phyloP scores from a whole-genome alignment of 1,140 invertebrate species.

The Telenomus remus region DNA sequence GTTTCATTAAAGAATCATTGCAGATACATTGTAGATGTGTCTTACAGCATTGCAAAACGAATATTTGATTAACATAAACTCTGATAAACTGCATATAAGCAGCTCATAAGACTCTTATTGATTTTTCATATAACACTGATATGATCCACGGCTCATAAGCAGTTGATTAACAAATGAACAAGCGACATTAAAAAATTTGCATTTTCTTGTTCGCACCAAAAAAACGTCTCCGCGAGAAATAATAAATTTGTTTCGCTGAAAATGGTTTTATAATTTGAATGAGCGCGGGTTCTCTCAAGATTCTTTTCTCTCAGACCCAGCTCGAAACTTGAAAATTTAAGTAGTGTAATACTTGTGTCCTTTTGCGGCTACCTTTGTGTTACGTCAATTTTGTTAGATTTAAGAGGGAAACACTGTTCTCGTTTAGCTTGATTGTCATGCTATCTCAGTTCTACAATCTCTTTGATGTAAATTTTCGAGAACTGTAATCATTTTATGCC shows the following conservation, averaged over 20 bases:
- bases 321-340: not conserved
- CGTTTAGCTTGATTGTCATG: constrained; percentile 1
- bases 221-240: too few species aligned
- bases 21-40: constrained; percentile 1
- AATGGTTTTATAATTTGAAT: too few species aligned
- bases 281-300: too few species aligned
- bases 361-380: not conserved
- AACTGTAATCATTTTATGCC: constrained; percentile 4
- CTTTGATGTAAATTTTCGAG: constrained; percentile 3
- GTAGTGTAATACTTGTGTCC: not conserved
- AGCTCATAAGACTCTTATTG: not conserved
- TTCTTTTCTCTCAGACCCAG: not conserved
- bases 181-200: too few species aligned
- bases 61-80: not conserved
- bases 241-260: too few species aligned
- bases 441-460: not conserved
- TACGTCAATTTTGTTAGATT: constrained; percentile 1
- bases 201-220: too few species aligned
- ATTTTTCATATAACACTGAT: not conserved
- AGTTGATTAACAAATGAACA: not conserved
- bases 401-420: not conserved
- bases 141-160: not conserved
- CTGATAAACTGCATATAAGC: not conserved
- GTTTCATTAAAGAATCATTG: not conserved
- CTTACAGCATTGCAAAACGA: not conserved